Base-by-base conservation (phyloP, 2,888 invertebrate genomes). In the Oxyscelio sp. region DNA sequence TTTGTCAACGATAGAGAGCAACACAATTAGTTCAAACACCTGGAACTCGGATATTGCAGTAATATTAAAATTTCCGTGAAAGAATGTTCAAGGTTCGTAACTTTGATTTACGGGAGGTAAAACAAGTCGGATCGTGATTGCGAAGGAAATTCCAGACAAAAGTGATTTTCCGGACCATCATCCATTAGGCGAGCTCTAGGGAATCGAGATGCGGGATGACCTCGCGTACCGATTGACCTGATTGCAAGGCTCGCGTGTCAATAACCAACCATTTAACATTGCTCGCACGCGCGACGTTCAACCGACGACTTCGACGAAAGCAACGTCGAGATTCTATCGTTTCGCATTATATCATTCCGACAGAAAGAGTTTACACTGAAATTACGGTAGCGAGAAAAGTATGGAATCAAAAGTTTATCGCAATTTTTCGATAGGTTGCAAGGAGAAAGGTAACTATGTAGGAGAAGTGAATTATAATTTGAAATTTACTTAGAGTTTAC, bases 251-350 rank as follows among this genome's bases (percentile, higher is more conserved):
- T 90, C 90, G 89, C 88, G 83, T 92, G 92, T 93, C 93, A 93
- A 93, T 91, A 92, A 92, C 90, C 91, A 92, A 91, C 89, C 92
- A 92, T 90, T 93, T 91, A 90, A 92, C 91, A 89, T 88, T 85
- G 68, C 54, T 74, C 79, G 79, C 71, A 83, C 84, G 81, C 83
- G 52, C 85, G 61, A 83, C 70, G 45, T 31, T 65, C 48, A 4
- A 24, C 15, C 48, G 15, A 22, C 48, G 45, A 48, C n/a, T n/a
- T n/a, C 43, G 61, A 15, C 22, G 19, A 65, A 65, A 48, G 48
- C 63, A 48, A 65, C 17, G 61, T 43, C 58, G 34, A 58, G 52
- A 21, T n/a, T n/a, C n/a, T n/a, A n/a, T n/a, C 22, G 22, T 21
- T 22, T 52, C 9, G 22, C 52, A 21, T 52, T 48, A 2, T 15